Evolutionary conservation across 2,797 vertebrate genomes (phyloP).

Genomic region (Melanotaenia trifasciata): DNA sequence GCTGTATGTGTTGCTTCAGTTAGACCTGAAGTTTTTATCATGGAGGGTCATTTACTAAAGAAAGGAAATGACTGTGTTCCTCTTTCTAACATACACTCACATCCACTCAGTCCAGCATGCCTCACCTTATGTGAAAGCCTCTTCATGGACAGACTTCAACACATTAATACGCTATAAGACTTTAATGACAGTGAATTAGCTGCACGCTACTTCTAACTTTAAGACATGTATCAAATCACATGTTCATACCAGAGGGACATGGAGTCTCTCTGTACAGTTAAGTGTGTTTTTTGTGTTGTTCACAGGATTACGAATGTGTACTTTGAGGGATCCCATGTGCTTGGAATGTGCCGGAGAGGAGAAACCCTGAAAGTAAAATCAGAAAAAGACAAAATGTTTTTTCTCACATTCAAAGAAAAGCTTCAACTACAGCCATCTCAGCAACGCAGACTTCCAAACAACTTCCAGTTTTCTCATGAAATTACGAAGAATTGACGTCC

Average conservation of each 20-base stretch:
- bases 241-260: background rate
- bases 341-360: conserved; percentile 46
- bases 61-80: too few relatives aligned
- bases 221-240: background rate
- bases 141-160: conserved; percentile 6
- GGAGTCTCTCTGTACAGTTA: background rate
- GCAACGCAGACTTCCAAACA: conserved; percentile 7
- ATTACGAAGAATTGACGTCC: background rate
- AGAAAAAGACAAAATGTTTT: conserved; percentile 3
- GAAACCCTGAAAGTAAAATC: conserved; percentile 34
- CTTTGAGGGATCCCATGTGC: conserved; percentile 23
- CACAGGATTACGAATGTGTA: background rate
- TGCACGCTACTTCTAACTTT: conserved; percentile 9
- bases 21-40: too few relatives aligned
- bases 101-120: too few relatives aligned
- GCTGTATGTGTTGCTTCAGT: too few relatives aligned
- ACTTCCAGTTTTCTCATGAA: conserved; percentile 5
- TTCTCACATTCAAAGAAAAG: conserved; percentile 52
- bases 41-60: too few relatives aligned
- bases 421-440: conserved; percentile 9
- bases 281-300: background rate
- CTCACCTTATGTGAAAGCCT: too few relatives aligned
- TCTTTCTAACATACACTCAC: too few relatives aligned
- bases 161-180: background rate
- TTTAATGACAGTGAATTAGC: conserved; percentile 4